Evolutionary conservation across 2,113 vertebrate genomes (phyloP).

Genomic region (Alaudala cheleensis): DNA sequence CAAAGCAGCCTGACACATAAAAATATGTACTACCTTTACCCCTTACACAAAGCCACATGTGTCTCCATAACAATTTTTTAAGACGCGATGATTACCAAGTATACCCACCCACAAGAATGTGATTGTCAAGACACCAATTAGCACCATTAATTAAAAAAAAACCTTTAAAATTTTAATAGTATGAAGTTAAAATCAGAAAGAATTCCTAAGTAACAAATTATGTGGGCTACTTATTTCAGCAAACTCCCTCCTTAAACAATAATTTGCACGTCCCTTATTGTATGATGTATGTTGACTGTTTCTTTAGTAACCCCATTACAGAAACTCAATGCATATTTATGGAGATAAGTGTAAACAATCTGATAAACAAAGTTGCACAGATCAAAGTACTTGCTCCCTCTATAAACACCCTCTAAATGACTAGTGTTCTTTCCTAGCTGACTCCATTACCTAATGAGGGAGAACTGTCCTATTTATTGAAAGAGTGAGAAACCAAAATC

Average conservation of each 20-base stretch:
- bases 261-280: not conserved
- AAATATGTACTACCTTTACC: not conserved
- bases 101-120: not conserved
- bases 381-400: not conserved
- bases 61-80: not conserved
- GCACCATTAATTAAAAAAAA: not conserved
- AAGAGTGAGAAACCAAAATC: not conserved
- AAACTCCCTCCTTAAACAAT: not conserved
- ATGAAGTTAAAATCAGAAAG: not conserved
- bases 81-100: not conserved
- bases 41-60: not conserved
- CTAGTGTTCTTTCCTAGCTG: not conserved
- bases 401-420: accelerated
- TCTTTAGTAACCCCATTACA: not conserved
- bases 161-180: not conserved
- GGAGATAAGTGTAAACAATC: not conserved
- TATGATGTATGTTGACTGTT: not conserved
- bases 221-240: not conserved
- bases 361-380: not conserved
- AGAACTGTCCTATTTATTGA: not conserved
- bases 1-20: not conserved
- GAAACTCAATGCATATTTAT: not conserved
- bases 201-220: not conserved
- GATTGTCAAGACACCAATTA: not conserved
- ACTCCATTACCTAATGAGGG: not conserved